Base-by-base conservation (phyloP, 2,113 vertebrate species). In the Nothoprocta pentlandii region DNA sequence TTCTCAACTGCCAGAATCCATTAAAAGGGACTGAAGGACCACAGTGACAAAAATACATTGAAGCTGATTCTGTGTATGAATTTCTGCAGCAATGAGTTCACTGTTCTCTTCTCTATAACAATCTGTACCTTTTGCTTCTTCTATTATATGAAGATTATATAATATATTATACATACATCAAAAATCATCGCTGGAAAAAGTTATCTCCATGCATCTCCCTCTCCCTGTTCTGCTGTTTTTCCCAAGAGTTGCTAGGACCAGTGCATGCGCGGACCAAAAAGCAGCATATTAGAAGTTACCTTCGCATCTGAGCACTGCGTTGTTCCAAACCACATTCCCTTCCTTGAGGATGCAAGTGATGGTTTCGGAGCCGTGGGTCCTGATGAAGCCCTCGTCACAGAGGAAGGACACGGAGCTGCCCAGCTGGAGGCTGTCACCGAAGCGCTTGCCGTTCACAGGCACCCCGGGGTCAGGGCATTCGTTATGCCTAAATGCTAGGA, bases 341-440 rank as follows among this genome's bases (percentile, higher is more conserved):
- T 99, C 99, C 96, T 99, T 99, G 90, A 99, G 96, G 84, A 99
- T 98, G 80, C 99, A 99, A 78, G 99, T 99, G 96, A 99, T 96
- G 42, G 98, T 99, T 92, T 99, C 99, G 0, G 99, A 99, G 90
- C 99, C 99, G 4, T 99, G 99, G 2, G 99, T 99, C 93, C 99
- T 98, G 1, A 99, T 98, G 79, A 99, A 99, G 39, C 99, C 99
- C 87, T 99, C 99, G 1, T 99, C 99, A 1, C 99, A 99, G 11
- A 99, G 97, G 97, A 99, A 99, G 15, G 99, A 99, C 92, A 99
- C 99, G 4, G 99, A 99, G 91, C 99, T 99, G 64, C 99, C 99
- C 21, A 99, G 98, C 96, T 99, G 99, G 6, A 99, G 99, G 92
- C 98, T 99, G 90, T 99, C 99, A 1, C 99, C 99, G 12, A 99